Conservation (phyloP, 2,888 invertebrate genomes). For the Microplitis manilae region DNA sequence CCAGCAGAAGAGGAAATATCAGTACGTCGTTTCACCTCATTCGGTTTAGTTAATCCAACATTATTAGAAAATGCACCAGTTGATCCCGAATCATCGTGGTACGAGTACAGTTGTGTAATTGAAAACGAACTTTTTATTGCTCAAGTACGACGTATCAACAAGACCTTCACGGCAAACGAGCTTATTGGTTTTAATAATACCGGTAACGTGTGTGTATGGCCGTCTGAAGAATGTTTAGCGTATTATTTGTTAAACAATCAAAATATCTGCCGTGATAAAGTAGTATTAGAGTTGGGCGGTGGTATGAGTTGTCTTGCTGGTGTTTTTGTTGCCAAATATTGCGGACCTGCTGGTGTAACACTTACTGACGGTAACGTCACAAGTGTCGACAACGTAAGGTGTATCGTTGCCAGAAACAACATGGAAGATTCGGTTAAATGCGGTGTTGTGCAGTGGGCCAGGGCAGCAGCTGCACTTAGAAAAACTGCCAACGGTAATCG, state of each 20-base stretch:
- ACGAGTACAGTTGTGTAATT: constrained; percentile 75
- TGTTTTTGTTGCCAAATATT: constrained; percentile 80
- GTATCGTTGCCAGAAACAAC: constrained; percentile 79
- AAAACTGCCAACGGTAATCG: constrained; percentile 54
- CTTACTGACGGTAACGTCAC: constrained; percentile 86
- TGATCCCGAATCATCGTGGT: constrained; percentile 73
- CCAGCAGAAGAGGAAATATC: constrained; percentile 63
- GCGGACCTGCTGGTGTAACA: constrained; percentile 77
- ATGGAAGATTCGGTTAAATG: constrained; percentile 73
- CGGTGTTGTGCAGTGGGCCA: constrained; percentile 67
- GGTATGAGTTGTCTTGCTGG: constrained; percentile 90
- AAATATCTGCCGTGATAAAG: constrained; percentile 78
- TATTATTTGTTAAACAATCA: constrained; percentile 80
- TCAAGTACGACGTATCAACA: constrained; percentile 76
- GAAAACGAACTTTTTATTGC: constrained; percentile 73
- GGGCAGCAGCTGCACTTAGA: constrained; percentile 61
- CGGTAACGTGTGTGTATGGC: constrained; percentile 86
- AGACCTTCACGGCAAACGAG: constrained; percentile 78
- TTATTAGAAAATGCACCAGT: constrained; percentile 56
- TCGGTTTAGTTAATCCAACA: constrained; percentile 65
- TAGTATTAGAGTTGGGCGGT: constrained; percentile 85
- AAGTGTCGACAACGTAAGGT: constrained; percentile 81
- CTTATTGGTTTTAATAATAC: constrained; percentile 88
- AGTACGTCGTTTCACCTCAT: constrained; percentile 70
- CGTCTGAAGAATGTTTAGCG: constrained; percentile 83